Evolutionary conservation across 2,888 invertebrate species (phyloP).

Genomic region (Drosophila suboccidentalis): DNA sequence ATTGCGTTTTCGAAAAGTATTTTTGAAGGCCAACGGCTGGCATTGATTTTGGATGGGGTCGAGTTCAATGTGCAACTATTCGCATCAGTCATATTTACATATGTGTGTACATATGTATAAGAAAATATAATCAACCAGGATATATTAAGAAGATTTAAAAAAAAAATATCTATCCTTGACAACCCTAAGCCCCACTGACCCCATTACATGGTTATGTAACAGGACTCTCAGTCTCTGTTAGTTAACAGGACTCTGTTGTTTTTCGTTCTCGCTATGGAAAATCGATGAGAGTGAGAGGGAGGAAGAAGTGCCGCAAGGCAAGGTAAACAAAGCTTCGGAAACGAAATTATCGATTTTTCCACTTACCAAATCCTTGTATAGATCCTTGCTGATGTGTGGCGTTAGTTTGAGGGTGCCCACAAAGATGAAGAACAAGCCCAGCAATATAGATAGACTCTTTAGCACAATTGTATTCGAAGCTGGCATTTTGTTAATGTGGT

Average conservation of each 20-base stretch:
- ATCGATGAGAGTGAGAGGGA: constrained; percentile 43
- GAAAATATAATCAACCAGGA: background rate
- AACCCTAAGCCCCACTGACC: constrained; percentile 30
- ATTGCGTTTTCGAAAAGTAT: constrained; percentile 49
- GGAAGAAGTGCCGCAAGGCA: constrained; percentile 4
- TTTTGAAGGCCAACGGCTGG: constrained; percentile 69
- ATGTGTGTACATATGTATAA: background rate
- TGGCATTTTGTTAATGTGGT: constrained; percentile 77
- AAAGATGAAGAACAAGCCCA: constrained; percentile 97
- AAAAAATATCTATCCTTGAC: background rate
- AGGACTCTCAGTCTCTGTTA: no score
- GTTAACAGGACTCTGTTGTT: constrained; percentile 18
- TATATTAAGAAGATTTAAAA: no score
- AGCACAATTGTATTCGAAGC: constrained; percentile 91
- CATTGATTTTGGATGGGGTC: constrained; percentile 66
- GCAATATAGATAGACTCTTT: constrained; percentile 94
- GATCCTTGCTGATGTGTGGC: constrained; percentile 96
- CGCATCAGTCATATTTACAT: constrained; percentile 40
- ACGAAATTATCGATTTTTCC: constrained; percentile 35
- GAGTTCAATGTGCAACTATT: constrained; percentile 71
- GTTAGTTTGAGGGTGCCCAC: constrained; percentile 97
- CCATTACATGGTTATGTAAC: constrained; percentile 37
- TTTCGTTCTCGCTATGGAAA: constrained; percentile 28
- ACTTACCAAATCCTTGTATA: constrained; percentile 98
- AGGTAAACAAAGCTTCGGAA: constrained; percentile 9